Evolutionary conservation across 2,888 invertebrate genomes (phyloP).

Genomic region (Agrilus mali): DNA sequence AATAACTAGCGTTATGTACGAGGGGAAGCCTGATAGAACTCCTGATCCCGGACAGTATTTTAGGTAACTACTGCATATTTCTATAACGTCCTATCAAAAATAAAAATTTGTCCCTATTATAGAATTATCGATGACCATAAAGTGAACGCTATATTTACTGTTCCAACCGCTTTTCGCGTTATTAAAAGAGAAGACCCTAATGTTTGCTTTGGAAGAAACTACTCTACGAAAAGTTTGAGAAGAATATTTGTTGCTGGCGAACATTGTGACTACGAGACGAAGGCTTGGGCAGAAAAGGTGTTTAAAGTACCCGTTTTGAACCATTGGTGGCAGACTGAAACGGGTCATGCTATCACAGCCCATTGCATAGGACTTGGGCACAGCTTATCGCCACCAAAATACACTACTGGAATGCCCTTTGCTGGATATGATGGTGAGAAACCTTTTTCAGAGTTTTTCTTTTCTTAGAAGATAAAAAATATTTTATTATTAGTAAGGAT

Average conservation of each 20-base stretch:
- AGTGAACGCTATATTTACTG: conserved; percentile 75
- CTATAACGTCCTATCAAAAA: neutral
- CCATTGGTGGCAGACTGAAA: conserved; percentile 98
- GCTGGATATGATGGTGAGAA: conserved; percentile 75
- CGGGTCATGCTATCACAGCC: conserved; percentile 81
- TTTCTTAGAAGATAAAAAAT: neutral
- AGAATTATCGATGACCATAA: conserved; percentile 80
- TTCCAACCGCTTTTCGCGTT: conserved; percentile 82
- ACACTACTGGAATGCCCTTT: conserved; percentile 71
- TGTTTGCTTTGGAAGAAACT: conserved; percentile 46
- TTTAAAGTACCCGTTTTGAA: conserved; percentile 71
- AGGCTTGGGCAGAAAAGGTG: conserved; percentile 57
- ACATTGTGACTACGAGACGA: conserved; percentile 85
- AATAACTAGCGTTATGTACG: conserved; percentile 70
- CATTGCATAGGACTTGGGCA: conserved; percentile 68
- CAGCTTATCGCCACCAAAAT: conserved; percentile 55
- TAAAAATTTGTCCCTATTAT: conserved; percentile 10
- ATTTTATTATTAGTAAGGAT: conserved; percentile 43
- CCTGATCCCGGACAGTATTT: conserved; percentile 89
- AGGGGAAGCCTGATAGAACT: conserved; percentile 91
- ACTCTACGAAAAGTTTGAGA: conserved; percentile 56
- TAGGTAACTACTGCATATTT: conserved; percentile 40
- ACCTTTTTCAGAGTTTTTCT: neutral
- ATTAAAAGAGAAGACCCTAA: conserved; percentile 72
- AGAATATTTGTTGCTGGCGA: conserved; percentile 81